phyloP scores from a whole-genome alignment of 2,888 invertebrate genomes.

The Lithophane semibrunnea region DNA sequence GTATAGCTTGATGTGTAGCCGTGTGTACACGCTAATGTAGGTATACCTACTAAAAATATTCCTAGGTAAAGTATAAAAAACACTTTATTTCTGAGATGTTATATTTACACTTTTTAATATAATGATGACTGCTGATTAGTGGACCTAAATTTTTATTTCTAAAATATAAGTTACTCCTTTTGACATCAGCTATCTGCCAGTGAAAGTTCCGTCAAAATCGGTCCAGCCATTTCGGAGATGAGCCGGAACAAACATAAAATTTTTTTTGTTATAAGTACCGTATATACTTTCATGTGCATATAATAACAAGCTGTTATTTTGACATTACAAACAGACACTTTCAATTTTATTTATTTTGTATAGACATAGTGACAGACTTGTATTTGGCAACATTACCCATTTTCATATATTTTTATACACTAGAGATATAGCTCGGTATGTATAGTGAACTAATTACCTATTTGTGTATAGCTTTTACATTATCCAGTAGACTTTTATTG shows the following conservation, averaged over 20 bases:
- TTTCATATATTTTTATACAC: constrained; percentile 54
- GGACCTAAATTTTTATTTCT: too few relatives aligned
- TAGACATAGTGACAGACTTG: constrained; percentile 57
- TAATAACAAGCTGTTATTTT: too few relatives aligned
- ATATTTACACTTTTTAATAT: constrained; percentile 55
- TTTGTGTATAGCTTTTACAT: constrained; percentile 36
- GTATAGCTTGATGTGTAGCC: too few relatives aligned
- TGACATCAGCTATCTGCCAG: too few relatives aligned
- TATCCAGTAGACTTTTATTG: constrained; percentile 39
- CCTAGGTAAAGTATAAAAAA: constrained; percentile 41
- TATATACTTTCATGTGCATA: too few relatives aligned
- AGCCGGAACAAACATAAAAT: too few relatives aligned
- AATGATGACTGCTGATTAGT: constrained; percentile 16
- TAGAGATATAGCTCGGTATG: constrained; percentile 39
- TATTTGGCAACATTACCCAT: constrained; percentile 64
- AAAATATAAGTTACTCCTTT: too few relatives aligned
- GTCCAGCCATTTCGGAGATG: too few relatives aligned
- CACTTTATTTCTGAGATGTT: constrained; percentile 42
- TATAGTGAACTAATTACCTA: constrained; percentile 48
- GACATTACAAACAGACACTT: too few relatives aligned
- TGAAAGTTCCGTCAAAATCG: too few relatives aligned
- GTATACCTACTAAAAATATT: background rate
- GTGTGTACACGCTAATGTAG: background rate
- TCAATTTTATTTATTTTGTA: too few relatives aligned
- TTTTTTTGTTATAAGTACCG: too few relatives aligned